Evolutionary conservation across 1,140 invertebrate genomes (phyloP).

Genomic region (Delia radicum): DNA sequence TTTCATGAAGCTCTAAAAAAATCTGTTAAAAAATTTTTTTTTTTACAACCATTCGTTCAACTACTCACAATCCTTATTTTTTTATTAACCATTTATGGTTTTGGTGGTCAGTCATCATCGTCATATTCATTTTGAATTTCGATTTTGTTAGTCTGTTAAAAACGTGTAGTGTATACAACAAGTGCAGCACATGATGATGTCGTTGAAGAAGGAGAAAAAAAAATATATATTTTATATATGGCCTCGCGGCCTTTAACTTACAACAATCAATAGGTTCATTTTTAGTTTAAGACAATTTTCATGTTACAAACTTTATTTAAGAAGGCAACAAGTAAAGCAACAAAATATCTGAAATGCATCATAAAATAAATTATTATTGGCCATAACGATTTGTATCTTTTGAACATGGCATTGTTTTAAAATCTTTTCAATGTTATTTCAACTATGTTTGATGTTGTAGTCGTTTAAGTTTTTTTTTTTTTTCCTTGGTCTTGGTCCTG

Average conservation of each 20-base stretch:
- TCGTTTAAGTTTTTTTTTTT: not conserved
- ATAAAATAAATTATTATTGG: conserved; percentile 2
- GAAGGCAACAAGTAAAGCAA: not conserved
- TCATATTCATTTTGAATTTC: not conserved
- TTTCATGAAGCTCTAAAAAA: not conserved
- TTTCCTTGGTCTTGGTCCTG: not conserved
- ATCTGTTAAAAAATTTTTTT: not conserved
- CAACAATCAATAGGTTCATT: not conserved
- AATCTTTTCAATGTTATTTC: not conserved
- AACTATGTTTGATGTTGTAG: not conserved
- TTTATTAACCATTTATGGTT: not conserved
- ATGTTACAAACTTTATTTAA: not conserved
- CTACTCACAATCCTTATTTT: not conserved
- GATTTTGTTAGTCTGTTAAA: not conserved
- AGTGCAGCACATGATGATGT: not conserved
- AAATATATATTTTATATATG: not conserved
- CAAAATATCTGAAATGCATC: not conserved
- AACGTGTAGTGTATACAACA: not conserved
- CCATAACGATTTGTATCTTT: not conserved
- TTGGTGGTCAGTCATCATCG: not conserved
- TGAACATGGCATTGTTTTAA: not conserved
- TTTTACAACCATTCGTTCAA: not conserved
- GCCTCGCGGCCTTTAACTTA: not conserved
- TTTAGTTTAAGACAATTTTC: not conserved
- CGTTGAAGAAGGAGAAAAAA: not conserved